Conservation (phyloP, 1,140 invertebrate species). For the Caligus rogercresseyi region DNA sequence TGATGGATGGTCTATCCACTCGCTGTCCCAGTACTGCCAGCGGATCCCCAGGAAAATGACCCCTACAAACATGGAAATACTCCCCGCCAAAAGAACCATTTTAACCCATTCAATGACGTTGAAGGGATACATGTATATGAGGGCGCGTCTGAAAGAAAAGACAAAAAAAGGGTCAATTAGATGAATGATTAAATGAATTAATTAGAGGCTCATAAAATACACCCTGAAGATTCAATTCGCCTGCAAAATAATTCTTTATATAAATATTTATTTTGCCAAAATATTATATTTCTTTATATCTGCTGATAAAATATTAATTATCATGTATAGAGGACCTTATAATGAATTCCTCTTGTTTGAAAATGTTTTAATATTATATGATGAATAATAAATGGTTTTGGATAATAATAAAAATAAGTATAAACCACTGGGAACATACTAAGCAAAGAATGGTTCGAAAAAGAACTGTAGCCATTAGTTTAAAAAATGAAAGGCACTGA, state of each 20-base stretch:
- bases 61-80: conserved; percentile 62
- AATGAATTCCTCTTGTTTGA: too few species aligned
- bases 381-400: too few species aligned
- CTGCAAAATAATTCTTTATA: too few species aligned
- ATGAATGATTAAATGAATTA: background rate
- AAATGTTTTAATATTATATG: too few species aligned
- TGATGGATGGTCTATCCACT: conserved; percentile 23
- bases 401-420: too few species aligned
- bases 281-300: too few species aligned
- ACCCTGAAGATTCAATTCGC: background rate
- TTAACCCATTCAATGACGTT: conserved; percentile 56
- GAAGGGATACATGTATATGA: conserved; percentile 69
- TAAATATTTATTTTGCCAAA: too few species aligned
- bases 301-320: too few species aligned
- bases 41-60: conserved; percentile 74
- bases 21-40: conserved; percentile 41
- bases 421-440: too few species aligned
- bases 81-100: conserved; percentile 51
- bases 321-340: too few species aligned
- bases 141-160: conserved; percentile 36
- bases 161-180: conserved; percentile 25
- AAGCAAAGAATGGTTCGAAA: too few species aligned
- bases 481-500: background rate
- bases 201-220: background rate
- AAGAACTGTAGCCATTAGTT: background rate